Conservation (phyloP, 2,797 vertebrate genomes). For the Siniperca scherzeri region DNA sequence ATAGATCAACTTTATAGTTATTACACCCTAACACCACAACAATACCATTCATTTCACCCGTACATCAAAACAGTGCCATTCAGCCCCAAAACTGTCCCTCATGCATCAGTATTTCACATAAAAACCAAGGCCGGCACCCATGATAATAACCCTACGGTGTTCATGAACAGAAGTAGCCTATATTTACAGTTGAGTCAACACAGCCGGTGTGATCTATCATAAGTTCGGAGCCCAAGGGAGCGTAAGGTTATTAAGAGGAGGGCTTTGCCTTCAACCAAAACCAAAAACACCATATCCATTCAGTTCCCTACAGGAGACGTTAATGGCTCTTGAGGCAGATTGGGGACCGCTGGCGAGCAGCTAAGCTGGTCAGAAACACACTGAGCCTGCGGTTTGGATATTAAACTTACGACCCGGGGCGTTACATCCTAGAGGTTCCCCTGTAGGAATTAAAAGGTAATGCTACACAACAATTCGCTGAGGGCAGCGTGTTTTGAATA, state of each 20-base stretch:
- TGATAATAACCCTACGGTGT: constrained; percentile 49
- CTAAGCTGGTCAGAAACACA: constrained; percentile 59
- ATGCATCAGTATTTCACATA: constrained; percentile 55
- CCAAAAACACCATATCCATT: constrained; percentile 64
- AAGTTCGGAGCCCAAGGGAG: constrained; percentile 59
- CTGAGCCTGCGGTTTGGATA: constrained; percentile 53
- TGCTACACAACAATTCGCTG: constrained; percentile 35
- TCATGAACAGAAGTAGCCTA: constrained; percentile 51
- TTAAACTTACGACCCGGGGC: constrained; percentile 67
- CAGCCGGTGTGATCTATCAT: constrained; percentile 64
- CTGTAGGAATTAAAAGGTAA: constrained; percentile 20
- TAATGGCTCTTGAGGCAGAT: constrained; percentile 68
- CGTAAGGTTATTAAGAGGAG: constrained; percentile 61
- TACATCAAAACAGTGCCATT: constrained; percentile 60
- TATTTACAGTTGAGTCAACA: constrained; percentile 77
- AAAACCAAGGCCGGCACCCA: constrained; percentile 13
- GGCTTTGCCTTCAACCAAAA: constrained; percentile 66
- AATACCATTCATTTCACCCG: no score
- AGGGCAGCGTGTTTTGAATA: constrained; percentile 49
- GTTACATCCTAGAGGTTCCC: constrained; percentile 24
- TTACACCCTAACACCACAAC: constrained; percentile 32
- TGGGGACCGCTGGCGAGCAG: constrained; percentile 41
- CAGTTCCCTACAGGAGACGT: constrained; percentile 47
- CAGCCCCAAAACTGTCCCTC: constrained; percentile 34
- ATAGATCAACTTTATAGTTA: constrained; percentile 57